Percentiles rank a stretch among this genome's conserved stretches.
Evolutionary conservation across 1,140 invertebrate species (phyloP).

Genomic region (Eulimnadia texana): DNA sequence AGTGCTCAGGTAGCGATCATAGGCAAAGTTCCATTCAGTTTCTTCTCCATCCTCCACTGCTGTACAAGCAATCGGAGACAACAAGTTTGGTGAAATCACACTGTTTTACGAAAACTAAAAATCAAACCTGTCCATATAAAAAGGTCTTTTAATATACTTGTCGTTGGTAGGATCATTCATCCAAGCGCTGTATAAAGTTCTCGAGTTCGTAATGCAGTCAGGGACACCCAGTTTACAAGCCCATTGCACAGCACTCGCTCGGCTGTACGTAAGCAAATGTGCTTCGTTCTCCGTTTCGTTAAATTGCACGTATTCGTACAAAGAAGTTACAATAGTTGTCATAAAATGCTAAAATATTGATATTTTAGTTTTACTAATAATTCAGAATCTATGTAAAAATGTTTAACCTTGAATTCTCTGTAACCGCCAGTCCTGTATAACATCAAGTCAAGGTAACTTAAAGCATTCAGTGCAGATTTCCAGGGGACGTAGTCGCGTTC

Average conservation of each 20-base stretch:
- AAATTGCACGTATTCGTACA: constrained; percentile 51
- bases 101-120: not conserved
- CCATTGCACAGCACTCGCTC: constrained; percentile 48
- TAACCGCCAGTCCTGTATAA: constrained; percentile 20
- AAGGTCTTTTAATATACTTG: constrained; percentile 4
- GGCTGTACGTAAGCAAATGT: constrained; percentile 46
- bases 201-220: constrained; percentile 50
- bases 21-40: constrained; percentile 32
- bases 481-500: constrained; percentile 50
- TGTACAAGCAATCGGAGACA: constrained; percentile 31
- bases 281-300: constrained; percentile 43
- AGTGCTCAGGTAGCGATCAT: constrained; percentile 26
- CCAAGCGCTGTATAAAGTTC: constrained; percentile 54
- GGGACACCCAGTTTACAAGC: constrained; percentile 52
- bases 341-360: constrained; percentile 43
- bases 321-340: constrained; percentile 40
- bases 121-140: not conserved
- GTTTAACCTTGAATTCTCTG: constrained; percentile 16
- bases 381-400: constrained; percentile 45
- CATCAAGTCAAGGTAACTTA: constrained; percentile 33
- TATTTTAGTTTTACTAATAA: constrained; percentile 36
- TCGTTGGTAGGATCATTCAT: constrained; percentile 22
- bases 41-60: constrained; percentile 30
- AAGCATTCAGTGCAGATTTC: constrained; percentile 40
- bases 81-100: constrained; percentile 31